Base-by-base conservation (phyloP, 2,888 invertebrate genomes). In the Macrophya alboannulata region DNA sequence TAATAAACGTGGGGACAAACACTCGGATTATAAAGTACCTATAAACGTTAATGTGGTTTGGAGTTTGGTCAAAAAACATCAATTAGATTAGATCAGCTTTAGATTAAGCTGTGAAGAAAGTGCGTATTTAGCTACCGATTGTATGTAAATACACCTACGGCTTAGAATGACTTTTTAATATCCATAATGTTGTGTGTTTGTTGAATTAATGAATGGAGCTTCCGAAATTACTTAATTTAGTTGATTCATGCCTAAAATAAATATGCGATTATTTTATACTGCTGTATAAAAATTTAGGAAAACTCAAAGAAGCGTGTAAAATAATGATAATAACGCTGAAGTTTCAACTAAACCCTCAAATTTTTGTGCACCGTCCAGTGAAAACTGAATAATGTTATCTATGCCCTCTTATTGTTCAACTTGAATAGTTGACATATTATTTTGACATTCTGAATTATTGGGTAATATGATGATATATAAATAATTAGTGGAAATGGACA, bases 161-260 rank as follows among this genome's bases (percentile, higher is more conserved):
- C 45, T 45, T 48, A 45, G 45, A 45, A 45, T 74, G 43, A 74
- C 43, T 45, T 45, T 74, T 43, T 43, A 74, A 74, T 74, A 74
- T 43, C 1, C 45, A n/a, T 45, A 74, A 74, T 45, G 43, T 10
- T 43, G 74, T 45, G 45, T 74, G 45, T 72, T 72, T 43, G 45
- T 45, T n/a, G 10, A 74, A 21, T 31, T 48, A n/a, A 45, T 74
- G 45, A 74, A 21, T 74, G 21, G 25, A 43, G 45, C 43, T 74
- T 74, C 74, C 5, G 25, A 21, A 74, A 74, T 21, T 74, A 74
- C 45, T 74, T 45, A 21, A 74, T 21, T 45, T 5, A 45, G 21
- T 74, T 45, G n/a, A 74, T 74, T 74, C 17, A n/a, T 74, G 15
- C 9, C 74, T 10, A 74, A 21, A 43, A 21, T 31, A 48, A 45